Evolutionary conservation across 2,113 vertebrate species (phyloP).

Genomic region (Psittacula cyanocephala): DNA sequence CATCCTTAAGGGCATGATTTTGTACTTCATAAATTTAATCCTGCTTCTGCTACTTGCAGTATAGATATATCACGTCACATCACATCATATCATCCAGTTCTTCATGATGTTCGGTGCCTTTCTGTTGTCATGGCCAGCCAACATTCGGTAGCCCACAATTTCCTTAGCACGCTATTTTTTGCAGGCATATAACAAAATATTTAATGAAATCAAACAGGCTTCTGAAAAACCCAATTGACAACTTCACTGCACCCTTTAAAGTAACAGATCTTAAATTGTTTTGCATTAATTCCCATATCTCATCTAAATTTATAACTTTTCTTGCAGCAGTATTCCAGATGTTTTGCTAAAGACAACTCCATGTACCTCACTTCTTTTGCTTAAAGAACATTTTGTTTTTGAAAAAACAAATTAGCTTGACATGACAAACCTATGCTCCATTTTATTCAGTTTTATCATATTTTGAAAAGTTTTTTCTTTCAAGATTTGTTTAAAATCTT

Average conservation of each 20-base stretch:
- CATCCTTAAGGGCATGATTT: neutral
- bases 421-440: neutral
- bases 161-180: neutral
- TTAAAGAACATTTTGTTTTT: neutral
- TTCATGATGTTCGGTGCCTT: neutral
- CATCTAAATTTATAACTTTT: neutral
- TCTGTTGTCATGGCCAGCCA: neutral
- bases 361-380: neutral
- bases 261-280: neutral
- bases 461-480: neutral
- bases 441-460: neutral
- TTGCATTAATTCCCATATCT: neutral
- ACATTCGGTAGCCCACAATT: neutral
- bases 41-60: neutral
- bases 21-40: neutral
- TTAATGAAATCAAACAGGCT: neutral
- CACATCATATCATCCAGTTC: neutral
- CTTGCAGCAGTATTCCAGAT: neutral
- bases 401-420: neutral
- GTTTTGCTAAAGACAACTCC: neutral
- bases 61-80: neutral
- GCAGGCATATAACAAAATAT: neutral
- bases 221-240: neutral
- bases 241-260: neutral
- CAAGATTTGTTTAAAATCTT: neutral